A percentile compares a stretch with the other conserved stretches of the same genome.
phyloP scores from a whole-genome alignment of 2,888 invertebrate genomes.

The Allophyes oxyacanthae region DNA sequence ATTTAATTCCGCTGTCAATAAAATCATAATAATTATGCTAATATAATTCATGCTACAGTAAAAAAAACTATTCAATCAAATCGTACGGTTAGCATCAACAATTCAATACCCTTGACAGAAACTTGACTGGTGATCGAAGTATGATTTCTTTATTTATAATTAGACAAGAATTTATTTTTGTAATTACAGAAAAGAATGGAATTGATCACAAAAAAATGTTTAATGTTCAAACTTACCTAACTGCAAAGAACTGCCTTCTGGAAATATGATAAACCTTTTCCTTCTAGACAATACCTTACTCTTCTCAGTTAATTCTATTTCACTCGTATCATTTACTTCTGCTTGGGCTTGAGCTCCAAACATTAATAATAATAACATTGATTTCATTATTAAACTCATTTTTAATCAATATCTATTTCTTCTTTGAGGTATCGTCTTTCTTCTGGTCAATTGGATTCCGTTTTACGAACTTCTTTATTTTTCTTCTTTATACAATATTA shows the following conservation, averaged over 20 bases:
- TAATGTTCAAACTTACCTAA: slow-evolving; percentile 81
- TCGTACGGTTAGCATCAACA: too few relatives aligned
- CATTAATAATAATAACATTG: slow-evolving; percentile 29
- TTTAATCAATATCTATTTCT: slow-evolving; percentile 12
- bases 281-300: slow-evolving; percentile 82
- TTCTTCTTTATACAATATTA: background rate
- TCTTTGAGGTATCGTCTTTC: background rate
- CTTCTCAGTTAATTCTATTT: slow-evolving; percentile 36
- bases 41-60: too few relatives aligned
- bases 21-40: too few relatives aligned
- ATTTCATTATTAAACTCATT: slow-evolving; percentile 26
- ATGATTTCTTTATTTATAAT: too few relatives aligned
- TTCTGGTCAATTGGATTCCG: background rate
- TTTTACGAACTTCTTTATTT: background rate
- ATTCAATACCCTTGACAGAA: too few relatives aligned
- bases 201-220: background rate
- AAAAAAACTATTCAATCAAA: too few relatives aligned
- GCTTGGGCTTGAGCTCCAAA: slow-evolving; percentile 25
- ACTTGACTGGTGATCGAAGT: background rate
- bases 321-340: slow-evolving; percentile 48
- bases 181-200: too few relatives aligned
- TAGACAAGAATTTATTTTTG: too few relatives aligned
- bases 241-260: slow-evolving; percentile 90
- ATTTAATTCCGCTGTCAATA: too few relatives aligned
- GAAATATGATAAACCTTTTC: slow-evolving; percentile 89